Evolutionary conservation across 2,797 vertebrate genomes (phyloP).

Genomic region (Rhynchotus rufescens): DNA sequence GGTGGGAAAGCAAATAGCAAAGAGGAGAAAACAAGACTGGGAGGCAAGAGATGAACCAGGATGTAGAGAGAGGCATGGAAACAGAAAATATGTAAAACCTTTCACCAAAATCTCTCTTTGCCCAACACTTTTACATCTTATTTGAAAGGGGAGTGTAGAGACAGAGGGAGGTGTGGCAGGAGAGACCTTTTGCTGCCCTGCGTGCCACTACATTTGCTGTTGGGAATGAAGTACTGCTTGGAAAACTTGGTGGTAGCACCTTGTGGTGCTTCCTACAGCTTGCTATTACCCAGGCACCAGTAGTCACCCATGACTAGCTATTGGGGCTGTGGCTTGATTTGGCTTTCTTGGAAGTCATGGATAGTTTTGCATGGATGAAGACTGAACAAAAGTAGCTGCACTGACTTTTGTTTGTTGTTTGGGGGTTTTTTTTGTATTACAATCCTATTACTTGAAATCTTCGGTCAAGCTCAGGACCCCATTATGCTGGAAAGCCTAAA

Average conservation of each 20-base stretch:
- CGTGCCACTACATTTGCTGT: background rate
- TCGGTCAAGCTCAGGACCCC: background rate
- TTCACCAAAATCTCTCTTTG: background rate
- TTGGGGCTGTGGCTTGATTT: background rate
- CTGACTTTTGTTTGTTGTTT: background rate
- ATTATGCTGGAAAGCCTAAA: background rate
- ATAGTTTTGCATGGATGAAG: background rate
- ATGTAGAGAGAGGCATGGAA: slow-evolving; percentile 1
- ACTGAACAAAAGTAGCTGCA: background rate
- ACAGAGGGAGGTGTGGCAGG: background rate
- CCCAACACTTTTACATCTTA: background rate
- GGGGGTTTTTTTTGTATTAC: background rate
- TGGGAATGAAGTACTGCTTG: rapidly evolving
- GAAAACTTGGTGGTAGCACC: background rate
- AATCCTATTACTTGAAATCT: background rate
- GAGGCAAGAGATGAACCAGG: slow-evolving; percentile 47
- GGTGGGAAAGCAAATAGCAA: slow-evolving; percentile 65
- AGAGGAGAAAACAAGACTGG: slow-evolving; percentile 43
- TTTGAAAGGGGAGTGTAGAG: background rate
- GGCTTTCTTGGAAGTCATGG: background rate
- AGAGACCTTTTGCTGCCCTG: background rate
- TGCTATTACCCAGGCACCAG: background rate
- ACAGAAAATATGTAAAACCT: background rate
- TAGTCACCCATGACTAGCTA: background rate
- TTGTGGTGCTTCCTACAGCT: background rate